These are phyloP conservation scores for Melanophora roralis DNA, from an alignment of 2,888 invertebrate species.

Conservation along the genomic window DNA sequence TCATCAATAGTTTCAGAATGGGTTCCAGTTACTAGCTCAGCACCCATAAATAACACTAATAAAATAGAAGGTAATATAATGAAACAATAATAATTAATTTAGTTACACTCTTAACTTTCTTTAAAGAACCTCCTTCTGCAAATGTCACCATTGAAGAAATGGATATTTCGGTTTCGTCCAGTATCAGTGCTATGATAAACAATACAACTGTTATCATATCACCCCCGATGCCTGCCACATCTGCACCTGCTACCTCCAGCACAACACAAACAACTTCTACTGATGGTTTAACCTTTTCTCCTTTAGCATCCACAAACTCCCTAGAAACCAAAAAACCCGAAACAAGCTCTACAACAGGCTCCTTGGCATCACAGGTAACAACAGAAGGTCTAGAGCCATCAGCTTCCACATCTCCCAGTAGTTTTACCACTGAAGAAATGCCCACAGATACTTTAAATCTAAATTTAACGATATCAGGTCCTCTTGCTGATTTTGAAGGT, in stretches of 20 bases:
- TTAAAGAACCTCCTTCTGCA: slow-evolving; percentile 35
- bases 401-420: background rate
- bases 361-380: slow-evolving; percentile 19
- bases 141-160: slow-evolving; percentile 69
- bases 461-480: slow-evolving; percentile 66
- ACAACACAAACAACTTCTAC: slow-evolving; percentile 46
- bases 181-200: slow-evolving; percentile 67
- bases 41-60: slow-evolving; percentile 66
- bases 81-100: background rate
- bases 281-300: slow-evolving; percentile 23
- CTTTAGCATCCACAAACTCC: background rate
- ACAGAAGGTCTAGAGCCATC: slow-evolving; percentile 13
- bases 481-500: slow-evolving; percentile 73
- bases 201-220: slow-evolving; percentile 56
- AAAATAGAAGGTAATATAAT: slow-evolving; percentile 63
- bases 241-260: slow-evolving; percentile 33
- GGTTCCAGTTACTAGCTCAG: slow-evolving; percentile 72
- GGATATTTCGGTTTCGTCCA: slow-evolving; percentile 72
- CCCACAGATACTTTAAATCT: slow-evolving; percentile 39
- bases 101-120: background rate
- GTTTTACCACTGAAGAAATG: slow-evolving; percentile 16
- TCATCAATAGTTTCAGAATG: slow-evolving; percentile 70
- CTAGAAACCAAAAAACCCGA: slow-evolving; percentile 59
- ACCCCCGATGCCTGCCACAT: slow-evolving; percentile 53
- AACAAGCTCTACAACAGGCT: background rate